These are phyloP conservation scores for Coenonympha arcania DNA, from an alignment of 2,888 invertebrate genomes.

Conservation along the genomic window DNA sequence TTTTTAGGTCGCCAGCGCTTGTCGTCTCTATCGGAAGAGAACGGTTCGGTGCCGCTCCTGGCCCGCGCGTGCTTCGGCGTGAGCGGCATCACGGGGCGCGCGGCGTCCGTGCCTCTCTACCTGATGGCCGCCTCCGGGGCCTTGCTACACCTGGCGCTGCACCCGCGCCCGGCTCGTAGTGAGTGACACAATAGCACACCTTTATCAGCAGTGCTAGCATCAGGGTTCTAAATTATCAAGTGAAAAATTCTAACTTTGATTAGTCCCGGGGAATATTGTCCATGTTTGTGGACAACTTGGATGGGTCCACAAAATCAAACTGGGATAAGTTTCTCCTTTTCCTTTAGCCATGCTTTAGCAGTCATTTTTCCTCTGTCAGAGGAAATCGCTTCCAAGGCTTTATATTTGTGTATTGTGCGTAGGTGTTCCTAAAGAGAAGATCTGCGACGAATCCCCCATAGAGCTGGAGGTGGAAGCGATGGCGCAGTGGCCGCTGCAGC, in stretches of 20 bases:
- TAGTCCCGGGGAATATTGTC: no score
- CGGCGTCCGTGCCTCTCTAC: conserved; percentile 77
- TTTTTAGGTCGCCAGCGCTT: conserved; percentile 77
- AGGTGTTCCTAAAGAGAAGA: conserved; percentile 87
- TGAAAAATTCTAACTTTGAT: no score
- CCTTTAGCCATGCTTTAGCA: no score
- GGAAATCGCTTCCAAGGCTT: no score
- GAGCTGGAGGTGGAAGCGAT: conserved; percentile 89
- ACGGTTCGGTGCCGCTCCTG: conserved; percentile 79
- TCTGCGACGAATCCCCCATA: conserved; percentile 88
- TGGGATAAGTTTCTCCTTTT: no score
- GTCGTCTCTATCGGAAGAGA: conserved; percentile 80
- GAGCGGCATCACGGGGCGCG: conserved; percentile 37
- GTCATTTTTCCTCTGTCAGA: no score
- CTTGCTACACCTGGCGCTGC: conserved; percentile 90
- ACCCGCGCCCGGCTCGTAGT: conserved; percentile 77
- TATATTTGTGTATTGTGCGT: no score
- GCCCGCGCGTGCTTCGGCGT: conserved; percentile 78
- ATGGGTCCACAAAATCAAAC: no score
- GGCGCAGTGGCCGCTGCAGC: conserved; percentile 91
- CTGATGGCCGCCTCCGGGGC: conserved; percentile 91
- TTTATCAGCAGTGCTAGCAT: no score
- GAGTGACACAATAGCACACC: conserved; percentile 18
- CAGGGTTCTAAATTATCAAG: no score
- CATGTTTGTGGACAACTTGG: no score